Conservation (phyloP, 2,113 vertebrate species). For the Acanthochromis polyacanthus region DNA sequence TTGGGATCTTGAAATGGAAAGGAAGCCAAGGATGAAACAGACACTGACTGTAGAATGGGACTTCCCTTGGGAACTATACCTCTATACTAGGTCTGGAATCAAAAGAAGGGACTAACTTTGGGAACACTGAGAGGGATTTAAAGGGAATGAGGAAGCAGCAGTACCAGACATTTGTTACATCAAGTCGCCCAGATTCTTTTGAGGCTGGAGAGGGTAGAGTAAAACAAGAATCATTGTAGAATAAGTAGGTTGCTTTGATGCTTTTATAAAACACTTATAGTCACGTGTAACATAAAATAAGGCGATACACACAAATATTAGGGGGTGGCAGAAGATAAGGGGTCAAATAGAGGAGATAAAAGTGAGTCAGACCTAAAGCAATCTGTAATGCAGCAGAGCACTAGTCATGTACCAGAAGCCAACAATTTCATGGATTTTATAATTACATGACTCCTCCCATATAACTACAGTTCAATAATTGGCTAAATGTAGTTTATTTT, state of each 20-base stretch:
- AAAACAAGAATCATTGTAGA: background rate
- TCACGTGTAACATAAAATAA: background rate
- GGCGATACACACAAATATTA: background rate
- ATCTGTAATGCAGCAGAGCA: background rate
- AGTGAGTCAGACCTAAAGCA: no score
- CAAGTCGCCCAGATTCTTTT: constrained; percentile 3
- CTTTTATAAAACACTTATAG: background rate
- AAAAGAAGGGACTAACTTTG: constrained; percentile 35
- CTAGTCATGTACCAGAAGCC: constrained; percentile 15
- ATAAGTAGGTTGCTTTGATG: background rate
- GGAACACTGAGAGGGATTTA: constrained; percentile 38
- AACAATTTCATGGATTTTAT: constrained; percentile 38
- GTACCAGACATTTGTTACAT: constrained; percentile 19
- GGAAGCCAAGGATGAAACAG: constrained; percentile 4
- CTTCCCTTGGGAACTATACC: constrained; percentile 19
- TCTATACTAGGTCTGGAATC: constrained; percentile 22
- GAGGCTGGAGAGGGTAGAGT: background rate
- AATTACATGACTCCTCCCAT: constrained; percentile 28
- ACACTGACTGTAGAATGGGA: constrained; percentile 20
- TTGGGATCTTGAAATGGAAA: constrained; percentile 14
- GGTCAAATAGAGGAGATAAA: background rate
- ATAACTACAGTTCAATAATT: constrained; percentile 36
- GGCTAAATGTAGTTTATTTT: constrained; percentile 19
- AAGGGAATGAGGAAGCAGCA: constrained; percentile 15
- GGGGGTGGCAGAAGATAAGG: background rate